Evolutionary conservation across 2,113 vertebrate species (phyloP).

Genomic region (Ranitomeya imitator): DNA sequence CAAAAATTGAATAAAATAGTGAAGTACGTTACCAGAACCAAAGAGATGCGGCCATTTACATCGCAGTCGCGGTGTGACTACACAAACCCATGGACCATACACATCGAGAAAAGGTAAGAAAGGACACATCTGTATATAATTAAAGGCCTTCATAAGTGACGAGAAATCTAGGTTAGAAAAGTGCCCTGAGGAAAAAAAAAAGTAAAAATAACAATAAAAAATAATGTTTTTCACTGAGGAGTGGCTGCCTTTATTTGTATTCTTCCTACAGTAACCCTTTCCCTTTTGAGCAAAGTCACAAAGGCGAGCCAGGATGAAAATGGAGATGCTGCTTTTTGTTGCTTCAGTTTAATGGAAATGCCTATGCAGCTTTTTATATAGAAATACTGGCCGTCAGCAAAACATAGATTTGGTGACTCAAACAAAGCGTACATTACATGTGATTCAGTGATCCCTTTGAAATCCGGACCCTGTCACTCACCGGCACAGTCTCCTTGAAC

Average conservation of each 20-base stretch:
- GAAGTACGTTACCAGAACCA: too few relatives aligned
- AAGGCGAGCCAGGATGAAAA: conserved; percentile 74
- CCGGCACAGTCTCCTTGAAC: conserved; percentile 77
- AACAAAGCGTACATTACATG: conserved; percentile 87
- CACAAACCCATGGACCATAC: too few relatives aligned
- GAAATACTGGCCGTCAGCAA: conserved; percentile 85
- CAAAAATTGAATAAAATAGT: too few relatives aligned
- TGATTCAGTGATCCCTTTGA: conserved; percentile 91
- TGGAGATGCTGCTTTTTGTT: conserved; percentile 69
- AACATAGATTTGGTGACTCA: conserved; percentile 83
- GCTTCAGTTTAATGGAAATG: conserved; percentile 71
- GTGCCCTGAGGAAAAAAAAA: background rate
- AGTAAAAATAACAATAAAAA: background rate
- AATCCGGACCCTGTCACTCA: conserved; percentile 69
- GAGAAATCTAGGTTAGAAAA: background rate
- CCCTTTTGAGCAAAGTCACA: conserved; percentile 74
- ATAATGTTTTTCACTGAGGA: background rate
- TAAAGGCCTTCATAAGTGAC: background rate
- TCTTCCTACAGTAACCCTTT: conserved; percentile 69
- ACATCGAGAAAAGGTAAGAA: too few relatives aligned
- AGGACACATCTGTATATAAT: background rate
- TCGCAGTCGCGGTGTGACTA: too few relatives aligned
- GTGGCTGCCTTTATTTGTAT: conserved; percentile 57
- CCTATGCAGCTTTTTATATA: conserved; percentile 73
- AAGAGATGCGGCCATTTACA: too few relatives aligned